Conservation (phyloP, 1,140 invertebrate genomes). For the roundworm (Caenorhabditis elegans) region DNA sequence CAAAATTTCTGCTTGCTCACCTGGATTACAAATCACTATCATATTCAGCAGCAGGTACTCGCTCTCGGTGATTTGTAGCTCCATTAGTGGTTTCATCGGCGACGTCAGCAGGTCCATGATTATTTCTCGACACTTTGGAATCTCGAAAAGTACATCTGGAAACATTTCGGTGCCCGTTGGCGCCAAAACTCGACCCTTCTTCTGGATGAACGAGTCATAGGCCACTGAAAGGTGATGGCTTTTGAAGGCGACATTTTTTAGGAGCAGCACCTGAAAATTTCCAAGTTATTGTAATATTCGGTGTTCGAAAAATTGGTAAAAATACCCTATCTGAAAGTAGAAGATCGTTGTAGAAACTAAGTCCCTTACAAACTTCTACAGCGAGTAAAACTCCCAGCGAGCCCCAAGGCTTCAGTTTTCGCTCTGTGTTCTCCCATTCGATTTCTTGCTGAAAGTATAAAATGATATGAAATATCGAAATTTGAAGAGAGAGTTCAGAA, state of each 20-base stretch:
- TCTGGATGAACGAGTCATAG: not conserved
- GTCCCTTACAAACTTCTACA: not conserved
- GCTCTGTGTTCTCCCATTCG: not conserved
- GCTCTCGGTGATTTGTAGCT: not conserved
- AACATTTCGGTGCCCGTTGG: not conserved
- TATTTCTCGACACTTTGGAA: not conserved
- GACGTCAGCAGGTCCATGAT: not conserved
- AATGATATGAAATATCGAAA: too few relatives aligned
- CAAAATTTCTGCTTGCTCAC: not conserved
- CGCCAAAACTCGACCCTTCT: not conserved
- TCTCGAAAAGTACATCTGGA: not conserved
- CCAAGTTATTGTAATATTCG: not conserved
- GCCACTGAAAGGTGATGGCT: not conserved
- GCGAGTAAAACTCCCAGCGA: not conserved
- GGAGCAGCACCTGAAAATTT: not conserved
- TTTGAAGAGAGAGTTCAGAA: too few relatives aligned
- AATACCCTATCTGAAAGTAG: not conserved
- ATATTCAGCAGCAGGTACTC: not conserved
- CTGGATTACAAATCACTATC: slow-evolving; percentile 1
- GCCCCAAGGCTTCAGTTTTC: not conserved
- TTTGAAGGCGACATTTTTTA: slow-evolving; percentile 2
- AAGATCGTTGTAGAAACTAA: not conserved
- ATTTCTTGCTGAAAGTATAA: not conserved
- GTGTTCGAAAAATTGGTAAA: not conserved
- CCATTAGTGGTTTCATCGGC: not conserved